A percentile compares a stretch with the other conserved stretches of the same genome.
Evolutionary conservation across 2,797 vertebrate genomes (phyloP).

Genomic region (Macropus fuliginosus): DNA sequence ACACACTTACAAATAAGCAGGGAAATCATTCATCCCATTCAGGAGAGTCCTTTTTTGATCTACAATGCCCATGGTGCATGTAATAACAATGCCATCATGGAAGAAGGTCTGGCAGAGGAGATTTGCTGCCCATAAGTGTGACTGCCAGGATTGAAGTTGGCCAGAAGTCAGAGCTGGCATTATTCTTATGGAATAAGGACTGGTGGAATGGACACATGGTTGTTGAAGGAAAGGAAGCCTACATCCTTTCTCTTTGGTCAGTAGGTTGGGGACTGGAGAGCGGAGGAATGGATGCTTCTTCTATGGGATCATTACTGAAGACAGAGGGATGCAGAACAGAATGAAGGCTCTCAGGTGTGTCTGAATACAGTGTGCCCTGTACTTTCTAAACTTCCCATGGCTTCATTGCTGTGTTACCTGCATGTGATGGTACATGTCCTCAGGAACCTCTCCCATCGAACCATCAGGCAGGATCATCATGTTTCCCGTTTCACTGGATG

Average conservation of each 20-base stretch:
- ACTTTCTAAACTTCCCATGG: neutral
- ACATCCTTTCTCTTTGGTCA: slow-evolving; percentile 8
- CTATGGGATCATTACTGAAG: neutral
- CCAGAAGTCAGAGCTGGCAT: neutral
- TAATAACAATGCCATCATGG: neutral
- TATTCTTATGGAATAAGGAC: slow-evolving; percentile 34
- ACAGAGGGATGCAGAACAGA: slow-evolving; percentile 5
- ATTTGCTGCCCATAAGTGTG: neutral
- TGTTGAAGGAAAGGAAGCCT: neutral
- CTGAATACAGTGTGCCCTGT: neutral
- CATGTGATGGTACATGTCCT: slow-evolving; percentile 96
- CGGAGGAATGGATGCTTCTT: neutral
- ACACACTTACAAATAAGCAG: neutral
- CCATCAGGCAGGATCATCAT: slow-evolving; percentile 95
- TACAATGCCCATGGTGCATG: neutral
- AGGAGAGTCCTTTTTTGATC: neutral
- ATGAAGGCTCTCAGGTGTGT: neutral
- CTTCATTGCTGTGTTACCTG: slow-evolving; percentile 87
- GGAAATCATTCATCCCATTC: neutral
- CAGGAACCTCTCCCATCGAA: slow-evolving; percentile 93
- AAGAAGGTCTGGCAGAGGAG: slow-evolving; percentile 20
- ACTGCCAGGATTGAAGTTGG: slow-evolving; percentile 18
- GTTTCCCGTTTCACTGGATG: slow-evolving; percentile 97
- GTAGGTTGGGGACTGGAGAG: slow-evolving; percentile 17
- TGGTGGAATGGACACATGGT: neutral